Base-by-base conservation (phyloP, 2,888 invertebrate species). In the Druceiella hillmani region DNA sequence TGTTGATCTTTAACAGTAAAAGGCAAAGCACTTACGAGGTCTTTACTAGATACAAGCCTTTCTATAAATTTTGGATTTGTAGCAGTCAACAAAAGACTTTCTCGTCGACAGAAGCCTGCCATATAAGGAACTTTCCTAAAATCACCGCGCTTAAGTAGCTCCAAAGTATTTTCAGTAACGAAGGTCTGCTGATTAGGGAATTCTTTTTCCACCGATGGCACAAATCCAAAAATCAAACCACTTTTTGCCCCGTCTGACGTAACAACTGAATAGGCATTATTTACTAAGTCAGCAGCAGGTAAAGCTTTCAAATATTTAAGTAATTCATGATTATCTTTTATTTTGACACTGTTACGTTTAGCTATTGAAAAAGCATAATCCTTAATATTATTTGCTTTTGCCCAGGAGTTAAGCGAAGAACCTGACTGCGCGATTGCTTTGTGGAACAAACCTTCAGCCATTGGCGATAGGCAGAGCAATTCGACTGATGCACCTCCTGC, bases 371-470 rank as follows among this genome's bases (percentile, higher is more conserved):
- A 42, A 2, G 64, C 64, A 38, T 64, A 50, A 4, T 55, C 44
- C 46, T 57, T 62, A 11, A 63, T 48, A 13, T 58, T 54, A 3
- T 34, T 33, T 4, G 42, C 34, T 5, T 46, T 54, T 25, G 69
- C 70, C 74, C 74, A 75, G n/a, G 59, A 63, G 24, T 61, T 50
- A 25, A 76, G 48, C 5, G 70, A 61, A 1, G 70, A 66, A 1
- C 73, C 75, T n/a, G 76, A 76, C 51, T 74, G 73, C 5, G 71
- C 62, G 38, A 76, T 74, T 1, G 66, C 68, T 57, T 66, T 68
- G 41, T 74, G 74, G 40, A 74, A 77, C 22, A 76, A 52, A 10
- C 74, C 75, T 56, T 60, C 58, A 3, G 66, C 57, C 52, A 59
- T 57, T 3, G 65, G 64, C 1, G 72, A 70, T 15, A 72, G 36